phyloP scores from a whole-genome alignment of 30 jellyfish, hydroid and myxozoan genomes.

The Cassiopea xamachana region DNA sequence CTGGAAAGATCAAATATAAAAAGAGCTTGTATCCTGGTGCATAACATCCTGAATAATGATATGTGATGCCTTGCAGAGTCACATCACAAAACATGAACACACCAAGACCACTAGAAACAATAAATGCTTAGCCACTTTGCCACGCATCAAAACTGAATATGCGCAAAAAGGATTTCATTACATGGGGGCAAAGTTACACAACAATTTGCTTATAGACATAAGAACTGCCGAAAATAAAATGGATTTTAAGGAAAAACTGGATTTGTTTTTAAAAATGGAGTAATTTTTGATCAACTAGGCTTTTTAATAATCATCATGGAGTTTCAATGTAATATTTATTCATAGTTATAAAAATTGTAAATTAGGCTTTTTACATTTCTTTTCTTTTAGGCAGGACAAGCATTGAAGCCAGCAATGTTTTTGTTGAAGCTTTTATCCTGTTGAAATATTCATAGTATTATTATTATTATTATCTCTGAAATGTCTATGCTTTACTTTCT shows the following conservation, averaged over 20 bases:
- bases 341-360: not conserved
- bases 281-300: not conserved
- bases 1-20: slow-evolving; percentile 38
- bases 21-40: slow-evolving; percentile 48
- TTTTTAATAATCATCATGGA: slow-evolving; percentile 34
- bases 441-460: slow-evolving; percentile 21
- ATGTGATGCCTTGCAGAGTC: slow-evolving; percentile 59
- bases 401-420: slow-evolving; percentile 20
- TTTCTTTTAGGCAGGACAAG: slow-evolving; percentile 30
- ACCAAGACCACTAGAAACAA: slow-evolving; percentile 56
- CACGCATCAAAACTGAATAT: slow-evolving; percentile 26
- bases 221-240: slow-evolving; percentile 35
- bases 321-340: slow-evolving; percentile 6
- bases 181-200: slow-evolving; percentile 55
- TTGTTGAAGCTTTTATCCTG: slow-evolving; percentile 53
- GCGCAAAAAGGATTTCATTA: too few relatives aligned
- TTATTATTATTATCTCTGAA: slow-evolving; percentile 2
- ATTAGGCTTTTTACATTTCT: slow-evolving; percentile 26
- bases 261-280: slow-evolving; percentile 8
- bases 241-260: slow-evolving; percentile 54
- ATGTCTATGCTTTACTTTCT: too few relatives aligned
- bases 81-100: slow-evolving; percentile 42
- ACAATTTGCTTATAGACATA: slow-evolving; percentile 40
- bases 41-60: slow-evolving; percentile 30
- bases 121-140: slow-evolving; percentile 59